Percentiles rank a stretch among this genome's conserved stretches.
Evolutionary conservation across 2,888 invertebrate genomes (phyloP).

Genomic region (Drosophila kokeensis): DNA sequence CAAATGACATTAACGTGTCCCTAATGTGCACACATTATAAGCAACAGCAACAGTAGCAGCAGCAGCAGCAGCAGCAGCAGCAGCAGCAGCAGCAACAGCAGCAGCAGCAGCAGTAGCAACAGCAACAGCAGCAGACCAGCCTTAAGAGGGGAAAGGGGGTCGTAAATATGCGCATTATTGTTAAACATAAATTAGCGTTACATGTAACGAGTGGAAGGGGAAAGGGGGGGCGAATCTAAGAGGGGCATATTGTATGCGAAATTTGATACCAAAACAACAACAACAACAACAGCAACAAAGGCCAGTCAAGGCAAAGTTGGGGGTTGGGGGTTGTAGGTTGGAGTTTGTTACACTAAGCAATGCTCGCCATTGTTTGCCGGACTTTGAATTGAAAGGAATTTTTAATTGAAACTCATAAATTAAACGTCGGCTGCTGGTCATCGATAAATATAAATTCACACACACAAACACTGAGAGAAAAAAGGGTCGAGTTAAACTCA

Average conservation of each 20-base stretch:
- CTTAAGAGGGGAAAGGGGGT: background rate
- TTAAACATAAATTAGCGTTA: constrained; percentile 78
- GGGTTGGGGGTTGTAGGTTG: background rate
- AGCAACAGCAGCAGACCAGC: background rate
- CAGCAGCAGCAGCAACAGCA: background rate
- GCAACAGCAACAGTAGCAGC: background rate
- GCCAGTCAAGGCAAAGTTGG: background rate
- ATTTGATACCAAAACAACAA: constrained; percentile 48
- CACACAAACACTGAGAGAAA: constrained; percentile 12
- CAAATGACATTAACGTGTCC: constrained; percentile 60
- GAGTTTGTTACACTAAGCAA: constrained; percentile 34
- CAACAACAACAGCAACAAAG: constrained; percentile 2
- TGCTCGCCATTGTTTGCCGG: constrained; percentile 42
- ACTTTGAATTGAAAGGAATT: constrained; percentile 64
- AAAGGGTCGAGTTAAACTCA: background rate
- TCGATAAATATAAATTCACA: constrained; percentile 27
- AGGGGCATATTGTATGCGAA: constrained; percentile 42
- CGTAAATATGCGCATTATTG: constrained; percentile 70
- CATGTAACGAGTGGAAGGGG: constrained; percentile 21
- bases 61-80: background rate
- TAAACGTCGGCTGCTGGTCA: constrained; percentile 42
- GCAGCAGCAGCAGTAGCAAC: background rate
- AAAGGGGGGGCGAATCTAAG: background rate
- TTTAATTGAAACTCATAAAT: constrained; percentile 82
- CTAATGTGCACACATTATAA: constrained; percentile 71